Base-by-base conservation (phyloP, 1,140 invertebrate genomes). In the Formica exsecta region DNA sequence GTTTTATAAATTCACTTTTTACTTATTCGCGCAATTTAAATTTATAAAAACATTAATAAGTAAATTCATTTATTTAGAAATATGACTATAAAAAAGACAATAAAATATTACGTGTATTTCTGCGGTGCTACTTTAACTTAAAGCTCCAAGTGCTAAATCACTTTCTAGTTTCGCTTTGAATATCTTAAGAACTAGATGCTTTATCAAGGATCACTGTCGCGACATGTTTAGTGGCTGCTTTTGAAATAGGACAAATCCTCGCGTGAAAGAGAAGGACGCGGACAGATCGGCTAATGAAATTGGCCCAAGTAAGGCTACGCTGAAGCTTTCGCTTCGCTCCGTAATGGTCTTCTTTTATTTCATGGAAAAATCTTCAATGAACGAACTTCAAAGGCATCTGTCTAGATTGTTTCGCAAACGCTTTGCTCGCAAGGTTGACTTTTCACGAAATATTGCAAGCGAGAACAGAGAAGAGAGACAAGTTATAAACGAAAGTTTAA, bases 231-330 rank as follows among this genome's bases (percentile, higher is more conserved):
- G 36, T 44, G 66, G 51, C 79, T 81, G 66, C 77, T 73, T 73
- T 81, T 73, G 66, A 76, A 76, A 57, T 48, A 64, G 81, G 48
- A 73, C 64, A 73, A 51, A 11, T 61, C 19, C n/a, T 41, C 16
- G n/a, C 44, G 57, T 29, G 44, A 59, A 70, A 57, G 38, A 48
- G 64, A 7, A 22, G 36, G 38, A 38, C 22, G 16, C 29, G 65
- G 64, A 74, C 71, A 44, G 70, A 76, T 76, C 51, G 48, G 65
- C 79, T 87, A 87, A 89, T 89, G 80, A 87, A 89, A 89, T 87
- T 87, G 87, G 65, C 41, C 38, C 38, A 44, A 19, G 54, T 11
- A 59, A 61, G n/a, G 44, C 59, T 66, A 25, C 66, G 62, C 1
- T 22, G 51, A 59, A 77, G 59, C 22, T 59, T 36, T 65, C 19